A percentile compares a stretch with the other conserved stretches of the same genome.
Conservation (phyloP, 2,888 invertebrate genomes). For the Erebia epiphron region DNA sequence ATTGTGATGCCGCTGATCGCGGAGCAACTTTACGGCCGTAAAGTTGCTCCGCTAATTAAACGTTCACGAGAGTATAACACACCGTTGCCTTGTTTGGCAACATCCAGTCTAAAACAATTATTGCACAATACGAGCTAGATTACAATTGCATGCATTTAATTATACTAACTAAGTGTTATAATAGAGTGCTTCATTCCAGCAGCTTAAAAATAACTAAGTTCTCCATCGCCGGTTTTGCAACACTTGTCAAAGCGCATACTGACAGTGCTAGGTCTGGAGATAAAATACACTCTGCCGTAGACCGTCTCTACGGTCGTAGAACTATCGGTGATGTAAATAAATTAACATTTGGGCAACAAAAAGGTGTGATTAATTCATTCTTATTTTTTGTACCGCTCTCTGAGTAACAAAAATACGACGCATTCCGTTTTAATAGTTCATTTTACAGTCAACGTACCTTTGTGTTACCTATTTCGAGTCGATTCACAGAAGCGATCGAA, state of each 20-base stretch:
- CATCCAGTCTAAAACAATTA: constrained; percentile 26
- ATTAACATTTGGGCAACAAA: background rate
- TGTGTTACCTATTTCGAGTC: background rate
- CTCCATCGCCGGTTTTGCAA: too few species aligned
- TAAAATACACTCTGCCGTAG: too few species aligned
- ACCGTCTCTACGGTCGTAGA: background rate
- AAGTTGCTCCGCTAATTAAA: too few species aligned
- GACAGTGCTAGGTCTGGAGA: too few species aligned
- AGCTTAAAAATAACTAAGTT: too few species aligned
- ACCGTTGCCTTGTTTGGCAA: constrained; percentile 29
- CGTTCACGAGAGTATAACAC: constrained; percentile 13
- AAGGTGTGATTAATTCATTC: constrained; percentile 6
- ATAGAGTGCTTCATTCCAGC: too few species aligned
- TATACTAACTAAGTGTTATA: background rate
- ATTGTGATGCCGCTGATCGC: constrained; percentile 21
- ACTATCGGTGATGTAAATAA: background rate
- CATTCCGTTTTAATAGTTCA: background rate
- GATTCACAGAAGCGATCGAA: background rate
- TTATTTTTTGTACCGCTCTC: constrained; percentile 1
- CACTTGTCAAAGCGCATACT: too few species aligned
- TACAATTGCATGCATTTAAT: constrained; percentile 30
- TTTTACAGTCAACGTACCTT: background rate
- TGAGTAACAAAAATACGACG: background rate
- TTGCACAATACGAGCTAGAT: constrained; percentile 32
- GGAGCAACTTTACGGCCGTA: constrained; percentile 10